Conservation (phyloP, 2,797 vertebrate species). For the Rhinogobio ventralis region DNA sequence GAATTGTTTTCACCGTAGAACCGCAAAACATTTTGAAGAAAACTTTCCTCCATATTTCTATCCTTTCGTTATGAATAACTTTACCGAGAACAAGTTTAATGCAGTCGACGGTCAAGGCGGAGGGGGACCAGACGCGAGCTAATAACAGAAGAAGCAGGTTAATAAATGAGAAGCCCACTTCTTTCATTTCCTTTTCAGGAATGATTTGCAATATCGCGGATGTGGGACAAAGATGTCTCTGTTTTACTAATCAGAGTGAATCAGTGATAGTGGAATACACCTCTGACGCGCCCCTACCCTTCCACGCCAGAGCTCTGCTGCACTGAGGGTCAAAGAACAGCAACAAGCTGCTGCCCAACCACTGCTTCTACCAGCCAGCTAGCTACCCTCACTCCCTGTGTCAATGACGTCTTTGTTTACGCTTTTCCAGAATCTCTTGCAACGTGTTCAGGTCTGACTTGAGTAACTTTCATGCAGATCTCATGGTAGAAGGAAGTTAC, state of each 20-base stretch:
- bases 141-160: not conserved
- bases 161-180: not conserved
- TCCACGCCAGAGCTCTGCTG: not conserved
- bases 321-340: conserved; percentile 1
- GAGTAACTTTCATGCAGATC: not conserved
- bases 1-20: conserved; percentile 55
- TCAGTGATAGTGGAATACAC: conserved; percentile 21
- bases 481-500: not conserved
- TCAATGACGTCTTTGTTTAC: conserved; percentile 57
- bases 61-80: not conserved
- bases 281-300: not conserved
- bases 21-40: conserved; percentile 32
- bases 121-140: not conserved
- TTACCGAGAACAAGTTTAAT: not conserved
- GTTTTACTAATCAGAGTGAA: not conserved
- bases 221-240: conserved; percentile 39
- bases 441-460: conserved; percentile 25
- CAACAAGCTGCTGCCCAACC: no score
- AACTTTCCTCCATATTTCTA: conserved; percentile 41
- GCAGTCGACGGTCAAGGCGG: not conserved
- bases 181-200: conserved; percentile 5
- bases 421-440: conserved; percentile 24
- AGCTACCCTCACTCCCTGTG: not conserved
- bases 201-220: conserved; percentile 10
- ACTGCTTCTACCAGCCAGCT: not conserved